Percentiles rank a stretch among this genome's conserved stretches.
phyloP scores from a whole-genome alignment of 2,888 invertebrate species.

The Pheosia tremula region DNA sequence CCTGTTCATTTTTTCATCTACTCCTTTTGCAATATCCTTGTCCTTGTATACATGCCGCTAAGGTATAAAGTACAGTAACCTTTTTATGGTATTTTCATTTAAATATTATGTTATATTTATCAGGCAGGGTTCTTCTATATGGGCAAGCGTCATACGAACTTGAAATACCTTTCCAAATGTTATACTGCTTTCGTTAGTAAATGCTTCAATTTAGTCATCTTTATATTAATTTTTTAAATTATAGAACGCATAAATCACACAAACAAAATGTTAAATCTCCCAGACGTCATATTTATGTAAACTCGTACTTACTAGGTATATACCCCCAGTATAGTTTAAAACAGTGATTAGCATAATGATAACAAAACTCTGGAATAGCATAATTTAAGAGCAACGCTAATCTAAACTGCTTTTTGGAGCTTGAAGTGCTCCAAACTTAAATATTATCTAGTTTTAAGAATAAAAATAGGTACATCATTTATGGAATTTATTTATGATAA shows the following conservation, averaged over 20 bases:
- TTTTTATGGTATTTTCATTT: background rate
- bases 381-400: conserved; percentile 1
- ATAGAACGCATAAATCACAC: too few relatives aligned
- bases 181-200: too few relatives aligned
- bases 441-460: background rate
- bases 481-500: background rate
- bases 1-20: conserved; percentile 4
- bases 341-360: conserved; percentile 1
- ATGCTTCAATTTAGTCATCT: too few relatives aligned
- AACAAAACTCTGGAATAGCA: background rate
- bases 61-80: background rate
- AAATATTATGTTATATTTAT: background rate
- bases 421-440: background rate
- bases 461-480: background rate
- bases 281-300: too few relatives aligned
- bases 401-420: background rate
- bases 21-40: background rate
- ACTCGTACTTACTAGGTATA: too few relatives aligned
- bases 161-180: too few relatives aligned
- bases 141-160: too few relatives aligned
- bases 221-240: too few relatives aligned
- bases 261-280: too few relatives aligned
- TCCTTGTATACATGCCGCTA: background rate
- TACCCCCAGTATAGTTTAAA: too few relatives aligned
- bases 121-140: too few relatives aligned